Conservation (phyloP, 2,113 vertebrate genomes). For the Vanacampus margaritifer region DNA sequence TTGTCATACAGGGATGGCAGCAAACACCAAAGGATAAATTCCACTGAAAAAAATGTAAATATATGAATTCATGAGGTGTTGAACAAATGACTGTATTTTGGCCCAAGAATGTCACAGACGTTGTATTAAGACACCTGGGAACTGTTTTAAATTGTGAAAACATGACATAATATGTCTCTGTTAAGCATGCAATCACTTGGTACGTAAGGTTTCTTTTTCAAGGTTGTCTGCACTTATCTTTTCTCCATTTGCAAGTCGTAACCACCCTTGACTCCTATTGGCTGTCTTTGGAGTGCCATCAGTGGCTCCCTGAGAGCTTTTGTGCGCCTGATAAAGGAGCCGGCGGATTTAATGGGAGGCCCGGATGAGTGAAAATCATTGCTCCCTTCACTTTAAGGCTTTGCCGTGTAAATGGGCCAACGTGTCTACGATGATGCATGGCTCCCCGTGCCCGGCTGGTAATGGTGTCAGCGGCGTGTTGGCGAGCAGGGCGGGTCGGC, state of each 20-base stretch:
- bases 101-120: background rate
- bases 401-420: slow-evolving; percentile 54
- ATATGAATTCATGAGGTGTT: too few species aligned
- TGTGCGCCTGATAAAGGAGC: slow-evolving; percentile 56
- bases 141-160: background rate
- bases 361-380: slow-evolving; percentile 56
- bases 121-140: background rate
- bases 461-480: slow-evolving; percentile 51
- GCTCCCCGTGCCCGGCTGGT: slow-evolving; percentile 44
- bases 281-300: slow-evolving; percentile 58
- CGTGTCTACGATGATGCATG: slow-evolving; percentile 63
- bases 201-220: slow-evolving; percentile 27
- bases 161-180: slow-evolving; percentile 5
- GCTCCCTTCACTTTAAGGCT: slow-evolving; percentile 49
- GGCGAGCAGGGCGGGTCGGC: slow-evolving; percentile 48
- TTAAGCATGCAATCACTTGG: slow-evolving; percentile 15
- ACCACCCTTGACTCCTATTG: slow-evolving; percentile 62
- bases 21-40: too few species aligned
- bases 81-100: too few species aligned
- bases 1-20: too few species aligned
- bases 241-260: slow-evolving; percentile 49
- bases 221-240: slow-evolving; percentile 28
- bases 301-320: slow-evolving; percentile 48
- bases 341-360: slow-evolving; percentile 47
- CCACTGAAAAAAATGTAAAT: too few species aligned